A percentile compares a stretch with the other conserved stretches of the same genome.
phyloP scores from a whole-genome alignment of 2,888 invertebrate genomes.

The Pterobdella sp. region DNA sequence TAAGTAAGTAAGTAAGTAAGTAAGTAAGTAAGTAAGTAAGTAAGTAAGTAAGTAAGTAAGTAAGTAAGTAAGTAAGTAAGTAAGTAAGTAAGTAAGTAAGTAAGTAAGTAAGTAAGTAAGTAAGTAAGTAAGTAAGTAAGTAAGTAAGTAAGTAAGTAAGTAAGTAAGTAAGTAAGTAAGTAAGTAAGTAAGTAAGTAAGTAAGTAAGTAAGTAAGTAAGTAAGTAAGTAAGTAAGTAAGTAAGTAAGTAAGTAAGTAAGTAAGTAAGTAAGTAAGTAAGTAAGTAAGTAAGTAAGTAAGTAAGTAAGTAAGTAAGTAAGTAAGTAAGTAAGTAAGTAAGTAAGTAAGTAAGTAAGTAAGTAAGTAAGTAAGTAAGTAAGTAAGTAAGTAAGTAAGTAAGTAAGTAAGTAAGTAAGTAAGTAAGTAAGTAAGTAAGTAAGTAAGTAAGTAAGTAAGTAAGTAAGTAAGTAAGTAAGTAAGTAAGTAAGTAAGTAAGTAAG shows the following conservation, averaged over 20 bases:
- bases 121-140: not conserved
- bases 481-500: conserved; percentile 12
- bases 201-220: not conserved
- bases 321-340: not conserved
- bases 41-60: not conserved
- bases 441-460: conserved; percentile 19
- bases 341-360: not conserved
- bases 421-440: conserved; percentile 21
- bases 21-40: not conserved
- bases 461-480: conserved; percentile 12
- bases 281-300: not conserved
- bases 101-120: not conserved
- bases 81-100: not conserved
- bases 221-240: not conserved
- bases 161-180: not conserved
- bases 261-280: not conserved
- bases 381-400: conserved; percentile 18
- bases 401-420: conserved; percentile 21
- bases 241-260: not conserved
- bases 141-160: not conserved
- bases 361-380: conserved; percentile 11
- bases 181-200: not conserved
- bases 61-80: not conserved
- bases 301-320: not conserved
- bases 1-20: not conserved